phyloP scores from a whole-genome alignment of 2,113 vertebrate species.

The Callocephalon fimbriatum region DNA sequence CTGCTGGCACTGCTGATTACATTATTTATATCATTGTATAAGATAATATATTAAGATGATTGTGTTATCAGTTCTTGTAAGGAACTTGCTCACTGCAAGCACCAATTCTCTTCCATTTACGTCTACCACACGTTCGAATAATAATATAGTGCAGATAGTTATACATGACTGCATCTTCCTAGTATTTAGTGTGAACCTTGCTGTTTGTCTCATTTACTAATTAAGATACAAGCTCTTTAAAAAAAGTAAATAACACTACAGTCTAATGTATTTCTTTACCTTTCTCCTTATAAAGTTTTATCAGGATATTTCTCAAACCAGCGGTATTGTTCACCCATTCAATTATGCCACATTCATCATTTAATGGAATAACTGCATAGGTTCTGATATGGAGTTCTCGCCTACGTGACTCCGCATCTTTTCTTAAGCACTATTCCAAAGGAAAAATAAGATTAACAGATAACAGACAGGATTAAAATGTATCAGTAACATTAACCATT shows the following conservation, averaged over 20 bases:
- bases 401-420: conserved; percentile 94
- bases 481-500: background rate
- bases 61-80: background rate
- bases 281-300: conserved; percentile 96
- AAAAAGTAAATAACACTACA: background rate
- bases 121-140: background rate
- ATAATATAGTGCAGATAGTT: background rate
- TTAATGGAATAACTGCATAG: conserved; percentile 96
- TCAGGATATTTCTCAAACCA: conserved; percentile 93
- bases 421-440: conserved; percentile 88
- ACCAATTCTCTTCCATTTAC: background rate
- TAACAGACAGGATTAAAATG: background rate
- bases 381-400: conserved; percentile 95
- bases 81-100: background rate
- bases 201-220: background rate
- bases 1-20: background rate
- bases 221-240: background rate
- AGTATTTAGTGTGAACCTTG: background rate
- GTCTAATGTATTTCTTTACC: conserved; percentile 72
- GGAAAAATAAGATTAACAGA: background rate
- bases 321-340: conserved; percentile 98
- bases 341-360: conserved; percentile 97
- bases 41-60: background rate
- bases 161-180: background rate
- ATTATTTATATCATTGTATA: background rate